A percentile compares a stretch with the other conserved stretches of the same genome.
Evolutionary conservation across 2,113 vertebrate species (phyloP).

Genomic region (Marcusenius ussheri): DNA sequence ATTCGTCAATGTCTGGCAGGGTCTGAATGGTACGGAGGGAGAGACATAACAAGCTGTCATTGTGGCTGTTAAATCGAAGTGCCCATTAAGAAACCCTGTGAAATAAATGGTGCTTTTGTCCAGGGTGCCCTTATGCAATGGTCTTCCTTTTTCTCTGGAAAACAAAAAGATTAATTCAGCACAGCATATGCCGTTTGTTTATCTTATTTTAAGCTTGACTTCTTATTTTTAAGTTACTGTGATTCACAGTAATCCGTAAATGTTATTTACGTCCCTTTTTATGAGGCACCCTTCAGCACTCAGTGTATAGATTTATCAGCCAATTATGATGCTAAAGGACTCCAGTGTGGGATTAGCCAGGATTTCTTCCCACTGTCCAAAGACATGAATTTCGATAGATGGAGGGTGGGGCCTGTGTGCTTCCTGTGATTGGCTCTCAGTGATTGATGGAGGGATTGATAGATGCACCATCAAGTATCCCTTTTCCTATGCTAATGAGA

Average conservation of each 20-base stretch:
- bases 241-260: not conserved
- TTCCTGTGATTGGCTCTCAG: slow-evolving; percentile 12
- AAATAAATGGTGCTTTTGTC: not conserved
- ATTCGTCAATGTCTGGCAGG: not conserved
- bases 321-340: not conserved
- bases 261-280: not conserved
- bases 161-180: not conserved
- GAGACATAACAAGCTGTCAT: slow-evolving; percentile 11
- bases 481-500: not conserved
- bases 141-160: not conserved
- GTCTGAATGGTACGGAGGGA: not conserved
- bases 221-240: not conserved
- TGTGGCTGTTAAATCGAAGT: not conserved
- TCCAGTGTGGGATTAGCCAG: not conserved
- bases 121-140: not conserved
- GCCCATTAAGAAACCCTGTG: not conserved
- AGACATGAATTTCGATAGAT: not conserved
- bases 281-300: not conserved
- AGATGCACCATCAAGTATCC: not conserved
- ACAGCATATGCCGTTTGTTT: not conserved
- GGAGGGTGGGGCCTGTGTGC: not conserved
- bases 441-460: not conserved
- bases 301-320: not conserved
- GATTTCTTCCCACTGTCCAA: not conserved
- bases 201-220: not conserved